These are phyloP conservation scores for Avahi laniger DNA, from an alignment of 2,797 vertebrate species.

Conservation along the genomic window DNA sequence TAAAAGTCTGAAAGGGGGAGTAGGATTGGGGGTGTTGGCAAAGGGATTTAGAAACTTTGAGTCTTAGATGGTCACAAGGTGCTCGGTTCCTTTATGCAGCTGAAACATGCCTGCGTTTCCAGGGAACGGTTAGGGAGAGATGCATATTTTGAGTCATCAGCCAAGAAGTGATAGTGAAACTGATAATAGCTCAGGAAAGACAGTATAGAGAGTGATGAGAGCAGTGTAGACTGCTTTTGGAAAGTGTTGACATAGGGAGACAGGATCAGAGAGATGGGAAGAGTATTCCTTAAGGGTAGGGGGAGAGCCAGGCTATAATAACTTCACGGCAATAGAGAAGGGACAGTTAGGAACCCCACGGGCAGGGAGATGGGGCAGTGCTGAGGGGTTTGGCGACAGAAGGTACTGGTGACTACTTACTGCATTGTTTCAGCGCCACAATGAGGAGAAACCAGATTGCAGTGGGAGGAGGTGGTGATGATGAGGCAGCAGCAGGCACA, in stretches of 20 bases:
- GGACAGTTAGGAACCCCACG: neutral
- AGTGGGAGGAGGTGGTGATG: conserved; percentile 65
- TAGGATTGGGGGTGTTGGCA: neutral
- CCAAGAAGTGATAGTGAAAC: neutral
- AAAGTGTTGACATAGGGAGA: neutral
- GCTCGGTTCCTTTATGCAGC: neutral
- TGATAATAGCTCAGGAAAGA: neutral
- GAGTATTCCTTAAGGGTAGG: neutral
- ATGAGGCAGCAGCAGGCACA: conserved; percentile 56
- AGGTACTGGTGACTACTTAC: conserved; percentile 48
- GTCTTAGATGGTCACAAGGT: neutral
- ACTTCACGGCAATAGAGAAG: conserved; percentile 5
- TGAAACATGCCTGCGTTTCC: neutral
- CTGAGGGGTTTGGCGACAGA: conserved; percentile 55
- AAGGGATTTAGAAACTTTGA: neutral
- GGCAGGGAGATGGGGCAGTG: neutral
- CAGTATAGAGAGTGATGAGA: neutral
- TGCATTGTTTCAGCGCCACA: conserved; percentile 49
- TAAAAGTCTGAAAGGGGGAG: neutral
- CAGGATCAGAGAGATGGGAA: neutral
- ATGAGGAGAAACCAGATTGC: conserved; percentile 63
- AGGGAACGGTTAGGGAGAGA: neutral
- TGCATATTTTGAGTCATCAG: neutral
- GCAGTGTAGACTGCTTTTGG: neutral
- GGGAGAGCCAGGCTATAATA: neutral